phyloP scores from a whole-genome alignment of 2,113 vertebrate genomes.

The Euleptes europaea region DNA sequence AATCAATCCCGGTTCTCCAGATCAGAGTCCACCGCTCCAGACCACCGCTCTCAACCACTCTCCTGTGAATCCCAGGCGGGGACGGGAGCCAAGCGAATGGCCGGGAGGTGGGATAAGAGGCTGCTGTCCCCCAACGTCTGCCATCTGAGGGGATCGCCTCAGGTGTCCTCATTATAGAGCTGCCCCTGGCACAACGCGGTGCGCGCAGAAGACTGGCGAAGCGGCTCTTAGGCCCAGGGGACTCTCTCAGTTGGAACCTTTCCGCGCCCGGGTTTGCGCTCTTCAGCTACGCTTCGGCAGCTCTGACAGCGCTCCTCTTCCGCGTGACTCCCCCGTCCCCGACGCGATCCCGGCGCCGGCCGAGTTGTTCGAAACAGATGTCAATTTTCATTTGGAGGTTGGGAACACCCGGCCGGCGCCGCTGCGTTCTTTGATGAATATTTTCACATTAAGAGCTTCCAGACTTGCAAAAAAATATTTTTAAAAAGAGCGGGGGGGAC shows the following conservation, averaged over 20 bases:
- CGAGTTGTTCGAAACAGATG: not conserved
- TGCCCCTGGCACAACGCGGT: not conserved
- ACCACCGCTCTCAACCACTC: too few relatives aligned
- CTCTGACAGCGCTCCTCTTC: not conserved
- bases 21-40: too few relatives aligned
- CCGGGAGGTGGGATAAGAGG: too few relatives aligned
- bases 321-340: fast-evolving
- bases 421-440: slow-evolving; percentile 7
- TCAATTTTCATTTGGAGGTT: not conserved
- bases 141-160: too few relatives aligned
- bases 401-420: not conserved
- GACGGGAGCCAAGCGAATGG: too few relatives aligned
- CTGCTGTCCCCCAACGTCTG: too few relatives aligned
- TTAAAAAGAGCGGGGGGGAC: not conserved
- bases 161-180: not conserved
- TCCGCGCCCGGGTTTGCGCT: fast-evolving
- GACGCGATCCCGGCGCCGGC: fast-evolving
- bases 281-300: not conserved
- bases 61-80: too few relatives aligned
- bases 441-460: slow-evolving; percentile 19
- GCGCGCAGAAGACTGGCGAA: not conserved
- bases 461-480: not conserved
- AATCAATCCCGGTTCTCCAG: too few relatives aligned
- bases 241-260: not conserved
- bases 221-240: not conserved